Evolutionary conservation across 2,113 vertebrate genomes (phyloP), one percentile per base, ranked within the genome.

Genomic region (Phodopus roborovskii): DNA sequence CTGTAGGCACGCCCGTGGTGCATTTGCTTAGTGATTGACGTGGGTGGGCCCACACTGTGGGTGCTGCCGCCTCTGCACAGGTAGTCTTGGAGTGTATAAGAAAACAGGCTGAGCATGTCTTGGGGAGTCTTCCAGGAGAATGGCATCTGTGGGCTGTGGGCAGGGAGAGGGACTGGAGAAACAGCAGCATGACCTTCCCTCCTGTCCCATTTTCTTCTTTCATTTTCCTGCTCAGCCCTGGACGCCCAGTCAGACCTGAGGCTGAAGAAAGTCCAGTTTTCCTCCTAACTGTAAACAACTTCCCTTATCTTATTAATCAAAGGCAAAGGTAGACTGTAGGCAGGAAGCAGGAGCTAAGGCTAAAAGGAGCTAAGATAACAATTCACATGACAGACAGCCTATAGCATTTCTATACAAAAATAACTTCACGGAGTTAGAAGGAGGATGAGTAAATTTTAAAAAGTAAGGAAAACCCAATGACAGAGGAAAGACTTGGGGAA

Each of bases 211-310:
- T 13, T 8, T n/a, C 15, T 42, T 10, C 17, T 12, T 42, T 74
- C 36, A 6, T 20, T 26, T 33, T 56, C 1, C 10, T 60, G 2
- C 17, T 75, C 58, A 91, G 11, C 33, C 16, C 11, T 50, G 5
- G n/a, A 68, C 86, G 45, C 13, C 39, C 24, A 36, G 45, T 73
- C 42, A 39, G 28, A 48, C 56, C 42, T 83, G 28, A 92, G 13
- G 22, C 7, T 77, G 53, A 83, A 95, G 94, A 75, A 42, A 78
- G 58, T 95, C 94, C 64, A 30, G 28, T 58, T 93, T 50, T 88
- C 9, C n/a, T 7, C 15, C 89, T 92, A 66, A 87, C 24, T 9
- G 93, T 86, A 86, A 94, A 28, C 16, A 71, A 58, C 50, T 88
- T 91, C 33, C 20, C 17, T 53, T 78, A 78, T 64, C 74, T 94